Evolutionary conservation across 1,140 invertebrate genomes (phyloP), one percentile per base, ranked within the genome.

Genomic region (Cydia fagiglandana): DNA sequence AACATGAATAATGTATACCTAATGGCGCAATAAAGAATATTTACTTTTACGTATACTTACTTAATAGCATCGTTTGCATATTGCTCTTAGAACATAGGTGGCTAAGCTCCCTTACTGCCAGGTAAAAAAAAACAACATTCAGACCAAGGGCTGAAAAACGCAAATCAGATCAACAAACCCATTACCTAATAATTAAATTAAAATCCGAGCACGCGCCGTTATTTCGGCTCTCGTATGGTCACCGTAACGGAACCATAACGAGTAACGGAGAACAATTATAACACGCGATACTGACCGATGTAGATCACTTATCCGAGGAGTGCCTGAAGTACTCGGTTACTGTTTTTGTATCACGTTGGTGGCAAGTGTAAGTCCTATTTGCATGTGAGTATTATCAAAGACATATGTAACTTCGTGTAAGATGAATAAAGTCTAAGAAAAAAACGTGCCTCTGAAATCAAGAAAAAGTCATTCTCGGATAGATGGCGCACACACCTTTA

Each of bases 211-310:
- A 80, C 78, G 78, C 77, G 79, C 78, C 77, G 77, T 81, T 81
- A 80, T 75, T 66, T 76, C 53, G 61, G 38, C 53, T 74, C 66
- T 74, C 73, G 77, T 81, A 82, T 81, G 83, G 82, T 80, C 84
- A 85, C 81, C 77, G 82, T 87, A 87, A 86, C 86, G 86, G 84
- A 79, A 83, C 76, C 77, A 68, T 73, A 73, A 74, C 80, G 73
- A 77, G 78, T 87, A 86, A 85, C 86, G 84, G 86, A 77, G 75
- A 79, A 77, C 81, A 82, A 80, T 82, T 85, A 82, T 77, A 76
- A 80, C 83, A 87, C 84, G 82, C 82, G 82, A 85, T 68, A 76
- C 78, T 77, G 50, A 15, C 61, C 74, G 73, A 82, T 81, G 79
- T 86, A 73, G 80, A 82, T 78, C 78, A 80, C 77, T 79, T 81